Evolutionary conservation across 2,888 invertebrate genomes (phyloP), one percentile per base, ranked within the genome.

Genomic region (Neria commutata): DNA sequence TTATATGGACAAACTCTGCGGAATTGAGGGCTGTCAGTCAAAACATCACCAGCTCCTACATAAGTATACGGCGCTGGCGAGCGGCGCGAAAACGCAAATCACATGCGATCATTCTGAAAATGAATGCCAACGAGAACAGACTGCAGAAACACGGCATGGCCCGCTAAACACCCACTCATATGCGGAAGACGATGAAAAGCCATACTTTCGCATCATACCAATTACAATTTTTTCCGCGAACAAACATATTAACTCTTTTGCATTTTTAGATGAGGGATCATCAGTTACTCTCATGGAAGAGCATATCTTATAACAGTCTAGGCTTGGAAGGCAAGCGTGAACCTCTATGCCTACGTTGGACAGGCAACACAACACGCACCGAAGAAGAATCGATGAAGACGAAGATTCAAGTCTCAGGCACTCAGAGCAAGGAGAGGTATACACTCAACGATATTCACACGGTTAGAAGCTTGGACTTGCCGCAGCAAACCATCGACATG

Each of bases 221-320:
- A 26, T 48, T 5, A 50, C 52, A 23, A 16, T 58, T 54, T 26
- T 37, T 37, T 40, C 47, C 23, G 56, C 49, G 17, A 26, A 25
- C 5, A 25, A 5, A 16, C 16, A 8, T 25, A 48, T 23, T 25
- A 25, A 25, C n/a, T n/a, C n/a, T 19, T 46, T 23, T 46, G 17
- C 48, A 48, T 48, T 48, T 48, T 21, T 50, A 34, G 50, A 50
- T 16, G 48, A 48, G 16, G 48, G 50, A 3, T 34, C 34, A 4
- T 17, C 50, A 3, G 34, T 50, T 3, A 50, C 50, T 50, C 50
- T 50, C 19, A 11, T 50, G 4, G 34, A 50, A 17, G 19, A 34
- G 8, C 14, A 23, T 4, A 34, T 50, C 16, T 29, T 34, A 11
- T 8, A 50, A 6, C 33, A 33, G n/a, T 4, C 16, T 50, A 19